Evolutionary conservation across 2,888 invertebrate genomes (phyloP), one percentile per base, ranked within the genome.

Genomic region (Blastobasis lacticolella): DNA sequence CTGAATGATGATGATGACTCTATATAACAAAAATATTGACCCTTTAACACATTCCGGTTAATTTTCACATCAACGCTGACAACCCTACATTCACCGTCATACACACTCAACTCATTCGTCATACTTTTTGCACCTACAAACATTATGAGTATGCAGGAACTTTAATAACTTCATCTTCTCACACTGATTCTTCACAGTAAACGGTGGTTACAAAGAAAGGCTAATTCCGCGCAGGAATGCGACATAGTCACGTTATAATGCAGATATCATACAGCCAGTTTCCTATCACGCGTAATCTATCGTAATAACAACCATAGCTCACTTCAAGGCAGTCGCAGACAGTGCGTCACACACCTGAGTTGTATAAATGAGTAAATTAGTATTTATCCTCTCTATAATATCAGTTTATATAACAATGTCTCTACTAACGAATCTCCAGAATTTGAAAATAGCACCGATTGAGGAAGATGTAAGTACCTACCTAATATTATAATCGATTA

Each of bases 401-500:
- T 23, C 23, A 1, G 23, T 23, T 23, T 23, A 23, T 23, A 23
- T 23, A 23, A 23, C 23, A 23, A 23, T 23, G 23, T 23, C 23
- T 23, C 23, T 23, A 23, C 23, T 23, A 23, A 23, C 23, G 23
- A 23, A 50, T 48, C 61, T 65, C 10, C 64, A 69, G n/a, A 58
- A 72, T 43, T 60, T 67, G 4, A 69, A 61, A 57, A 64, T 78
- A 43, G 79, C 77, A n/a, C 56, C 66, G 7, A 49, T 83, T 36
- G 62, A 64, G 44, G 59, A 74, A 44, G 61, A 64, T 47, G 83
- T 84, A 55, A 81, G 82, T 75, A 40, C 4, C 42, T 48, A 45
- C 48, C 37, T 51, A 50, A 23, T 3, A 23, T 50, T 51, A 46
- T 51, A 5, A 40, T 10, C 43, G 9, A 23, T 10, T 53, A 38